Conservation (phyloP, 2,113 vertebrate species). For the Mustela lutreola region DNA sequence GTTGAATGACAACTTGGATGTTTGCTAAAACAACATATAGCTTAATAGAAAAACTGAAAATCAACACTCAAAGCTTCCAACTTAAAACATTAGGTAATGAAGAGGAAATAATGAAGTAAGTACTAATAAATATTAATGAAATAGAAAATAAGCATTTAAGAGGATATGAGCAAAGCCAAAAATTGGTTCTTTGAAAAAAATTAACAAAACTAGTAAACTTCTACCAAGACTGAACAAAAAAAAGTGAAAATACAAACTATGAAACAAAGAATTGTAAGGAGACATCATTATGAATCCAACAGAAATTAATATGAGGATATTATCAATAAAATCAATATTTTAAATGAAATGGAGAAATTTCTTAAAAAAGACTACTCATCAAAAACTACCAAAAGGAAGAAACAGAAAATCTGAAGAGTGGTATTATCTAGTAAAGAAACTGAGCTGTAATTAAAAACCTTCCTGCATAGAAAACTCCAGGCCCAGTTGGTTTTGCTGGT, state of each 20-base stretch:
- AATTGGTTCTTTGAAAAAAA: neutral
- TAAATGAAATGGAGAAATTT: neutral
- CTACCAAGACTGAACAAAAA: neutral
- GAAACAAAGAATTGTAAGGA: neutral
- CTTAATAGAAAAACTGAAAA: neutral
- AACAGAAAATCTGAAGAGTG: neutral
- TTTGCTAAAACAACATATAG: neutral
- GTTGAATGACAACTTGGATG: neutral
- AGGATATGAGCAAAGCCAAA: neutral
- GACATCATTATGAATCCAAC: neutral
- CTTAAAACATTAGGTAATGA: neutral
- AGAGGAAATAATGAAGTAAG: neutral
- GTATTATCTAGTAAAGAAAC: neutral
- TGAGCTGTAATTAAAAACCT: neutral
- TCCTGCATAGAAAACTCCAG: neutral
- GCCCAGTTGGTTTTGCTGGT: neutral
- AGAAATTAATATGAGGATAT: neutral
- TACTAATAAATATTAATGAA: neutral
- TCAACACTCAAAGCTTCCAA: neutral
- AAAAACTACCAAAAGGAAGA: constrained; percentile 16
- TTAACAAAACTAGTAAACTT: neutral
- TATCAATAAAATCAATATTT: neutral
- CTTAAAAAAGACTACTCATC: neutral
- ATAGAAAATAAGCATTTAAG: neutral
- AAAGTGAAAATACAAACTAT: neutral